These are phyloP conservation scores for Dysmachus trigonus DNA, from an alignment of 2,888 invertebrate species.

Conservation along the genomic window DNA sequence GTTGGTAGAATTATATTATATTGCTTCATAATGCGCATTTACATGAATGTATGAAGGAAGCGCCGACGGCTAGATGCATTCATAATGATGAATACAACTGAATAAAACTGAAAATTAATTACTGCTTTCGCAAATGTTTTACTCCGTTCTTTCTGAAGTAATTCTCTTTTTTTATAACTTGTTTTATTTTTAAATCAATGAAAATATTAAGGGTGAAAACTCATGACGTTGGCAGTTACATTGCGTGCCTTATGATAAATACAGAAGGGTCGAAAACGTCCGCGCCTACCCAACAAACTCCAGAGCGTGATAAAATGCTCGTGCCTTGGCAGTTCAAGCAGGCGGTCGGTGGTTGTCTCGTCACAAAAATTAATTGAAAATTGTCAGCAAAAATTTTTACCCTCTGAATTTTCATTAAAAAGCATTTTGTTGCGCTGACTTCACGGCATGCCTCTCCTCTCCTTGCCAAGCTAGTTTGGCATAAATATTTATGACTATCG, in stretches of 20 bases:
- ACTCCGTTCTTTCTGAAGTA: not conserved
- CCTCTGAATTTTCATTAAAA: conserved; percentile 39
- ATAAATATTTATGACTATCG: conserved; percentile 35
- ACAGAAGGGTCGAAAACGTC: not conserved
- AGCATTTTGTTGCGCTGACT: not conserved
- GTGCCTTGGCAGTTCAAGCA: not conserved
- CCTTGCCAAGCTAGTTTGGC: not conserved
- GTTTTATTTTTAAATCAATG: not conserved
- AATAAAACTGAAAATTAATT: conserved; percentile 22
- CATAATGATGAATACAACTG: not conserved
- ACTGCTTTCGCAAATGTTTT: conserved; percentile 17
- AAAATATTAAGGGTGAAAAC: conserved; percentile 6
- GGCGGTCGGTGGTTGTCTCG: no score
- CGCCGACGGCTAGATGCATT: not conserved
- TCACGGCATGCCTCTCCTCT: not conserved
- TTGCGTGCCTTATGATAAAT: conserved; percentile 17
- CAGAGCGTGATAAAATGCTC: not conserved
- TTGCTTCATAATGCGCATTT: not conserved
- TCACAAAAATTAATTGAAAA: conserved; percentile 48
- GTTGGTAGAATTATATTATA: not conserved
- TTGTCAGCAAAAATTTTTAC: conserved; percentile 47
- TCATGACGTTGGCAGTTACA: conserved; percentile 26
- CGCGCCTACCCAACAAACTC: not conserved
- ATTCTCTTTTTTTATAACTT: not conserved
- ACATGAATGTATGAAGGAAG: not conserved